phyloP scores from a whole-genome alignment of 2,113 vertebrate genomes.

The Sporophila hypoxantha region DNA sequence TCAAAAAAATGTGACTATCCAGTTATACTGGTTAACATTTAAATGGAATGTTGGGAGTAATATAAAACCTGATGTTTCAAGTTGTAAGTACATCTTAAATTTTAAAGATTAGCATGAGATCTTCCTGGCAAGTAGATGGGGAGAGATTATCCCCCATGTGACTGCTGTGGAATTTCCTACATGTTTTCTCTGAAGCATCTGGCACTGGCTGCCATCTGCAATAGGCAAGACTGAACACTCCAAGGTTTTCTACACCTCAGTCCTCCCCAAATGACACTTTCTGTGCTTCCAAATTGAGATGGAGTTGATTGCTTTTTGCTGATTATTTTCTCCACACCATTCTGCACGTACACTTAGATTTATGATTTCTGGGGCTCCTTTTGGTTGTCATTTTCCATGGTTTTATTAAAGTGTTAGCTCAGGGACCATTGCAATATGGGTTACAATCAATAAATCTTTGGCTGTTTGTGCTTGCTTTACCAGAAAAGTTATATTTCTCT shows the following conservation, averaged over 20 bases:
- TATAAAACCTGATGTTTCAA: conserved; percentile 6
- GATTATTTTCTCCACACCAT: not conserved
- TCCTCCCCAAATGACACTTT: not conserved
- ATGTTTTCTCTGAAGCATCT: conserved; percentile 24
- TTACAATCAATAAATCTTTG: conserved; percentile 29
- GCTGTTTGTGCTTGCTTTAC: not conserved
- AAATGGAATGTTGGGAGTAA: not conserved
- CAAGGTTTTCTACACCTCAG: not conserved
- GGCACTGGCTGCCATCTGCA: conserved; percentile 13
- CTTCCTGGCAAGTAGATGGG: conserved; percentile 22
- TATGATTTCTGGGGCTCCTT: not conserved
- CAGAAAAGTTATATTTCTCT: not conserved
- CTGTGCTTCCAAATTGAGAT: not conserved
- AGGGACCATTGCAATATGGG: not conserved
- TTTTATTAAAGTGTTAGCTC: conserved; percentile 9
- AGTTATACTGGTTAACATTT: not conserved
- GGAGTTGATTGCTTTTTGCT: not conserved
- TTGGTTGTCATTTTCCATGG: not conserved
- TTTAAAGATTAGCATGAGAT: conserved; percentile 25
- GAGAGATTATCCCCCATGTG: conserved; percentile 37
- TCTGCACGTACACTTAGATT: not conserved
- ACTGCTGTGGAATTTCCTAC: conserved; percentile 36
- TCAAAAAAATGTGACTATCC: not conserved
- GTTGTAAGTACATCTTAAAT: conserved; percentile 20
- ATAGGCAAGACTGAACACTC: not conserved